Base-by-base conservation (phyloP, 2,888 invertebrate species). In the Caenorhabditis sp. region DNA sequence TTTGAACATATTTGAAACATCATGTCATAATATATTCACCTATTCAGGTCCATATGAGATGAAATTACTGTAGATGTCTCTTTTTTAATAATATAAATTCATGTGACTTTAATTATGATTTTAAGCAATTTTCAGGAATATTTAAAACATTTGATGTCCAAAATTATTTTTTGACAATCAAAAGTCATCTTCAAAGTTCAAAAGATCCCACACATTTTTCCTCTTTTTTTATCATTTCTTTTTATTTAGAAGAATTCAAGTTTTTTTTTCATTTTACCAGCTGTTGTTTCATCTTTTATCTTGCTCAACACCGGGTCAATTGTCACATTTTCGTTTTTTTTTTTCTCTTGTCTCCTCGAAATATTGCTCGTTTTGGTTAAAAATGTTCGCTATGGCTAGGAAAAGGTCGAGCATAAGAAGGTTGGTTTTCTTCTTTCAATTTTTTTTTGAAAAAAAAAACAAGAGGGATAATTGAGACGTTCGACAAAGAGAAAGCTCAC, bases 401-500 rank as follows among this genome's bases (percentile, higher is more conserved):
- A 67, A 70, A 50, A 70, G 70, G 67, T 57, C 70, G 65, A 67
- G 75, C 50, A 59, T 70, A 21, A 36, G 70, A 53, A 58, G 67
- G 70, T 68, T 12, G 43, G 56, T 17, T 26, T 26, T 23, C 23
- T 56, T 36, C 31, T 20, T 36, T 56, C 1, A 27, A 7, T 8
- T 56, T 58, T 36, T 31, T 12, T n/a, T 61, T 56, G 10, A 23
- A 23, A 53, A 59, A 59, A 49, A 43, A 56, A 56, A 56, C 21
- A n/a, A 52, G 12, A 21, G 21, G 8, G 52, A 52, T 10, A 52
- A n/a, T 10, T 20, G 50, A 50, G 20, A 50, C 50, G 23, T 63
- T 63, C 31, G n/a, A n/a, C n/a, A n/a, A n/a, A n/a, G n/a, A n/a
- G n/a, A n/a, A n/a, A n/a, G n/a, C n/a, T n/a, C n/a, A n/a, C n/a